These are phyloP conservation scores for Choloepus didactylus DNA, from an alignment of 2,797 vertebrate genomes.

Conservation along the genomic window DNA sequence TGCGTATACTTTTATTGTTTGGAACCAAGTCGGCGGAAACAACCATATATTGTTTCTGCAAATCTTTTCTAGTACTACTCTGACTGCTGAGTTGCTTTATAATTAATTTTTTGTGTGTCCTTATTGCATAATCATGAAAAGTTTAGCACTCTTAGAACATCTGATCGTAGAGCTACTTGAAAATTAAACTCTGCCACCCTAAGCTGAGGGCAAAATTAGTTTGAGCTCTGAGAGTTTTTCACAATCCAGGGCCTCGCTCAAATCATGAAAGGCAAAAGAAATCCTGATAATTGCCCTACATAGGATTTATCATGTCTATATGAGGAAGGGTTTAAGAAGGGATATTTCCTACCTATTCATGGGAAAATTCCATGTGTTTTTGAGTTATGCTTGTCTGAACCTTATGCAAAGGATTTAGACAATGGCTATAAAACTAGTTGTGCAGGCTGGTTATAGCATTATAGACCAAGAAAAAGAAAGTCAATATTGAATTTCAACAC, in stretches of 20 bases:
- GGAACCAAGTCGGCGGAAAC: constrained; percentile 10
- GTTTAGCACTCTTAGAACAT: neutral
- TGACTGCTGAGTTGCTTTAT: constrained; percentile 45
- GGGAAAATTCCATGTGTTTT: constrained; percentile 34
- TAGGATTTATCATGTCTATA: constrained; percentile 38
- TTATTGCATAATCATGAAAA: constrained; percentile 68
- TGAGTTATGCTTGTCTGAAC: constrained; percentile 60
- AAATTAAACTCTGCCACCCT: constrained; percentile 27
- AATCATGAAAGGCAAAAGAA: neutral
- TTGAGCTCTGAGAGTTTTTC: constrained; percentile 2
- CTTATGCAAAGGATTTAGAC: constrained; percentile 34
- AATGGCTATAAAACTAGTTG: constrained; percentile 42
- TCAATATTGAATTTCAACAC: neutral
- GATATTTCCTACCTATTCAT: neutral
- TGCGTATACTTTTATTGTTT: neutral
- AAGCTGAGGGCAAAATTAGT: constrained; percentile 31
- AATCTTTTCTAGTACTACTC: constrained; percentile 28
- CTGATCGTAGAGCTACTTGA: constrained; percentile 2
- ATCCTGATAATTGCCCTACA: constrained; percentile 12
- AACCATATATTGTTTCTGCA: neutral
- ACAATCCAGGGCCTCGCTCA: neutral
- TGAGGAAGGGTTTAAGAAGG: constrained; percentile 39
- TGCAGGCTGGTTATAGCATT: neutral
- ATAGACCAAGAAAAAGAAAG: neutral
- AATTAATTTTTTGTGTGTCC: constrained; percentile 52